Base-by-base conservation (phyloP, 2,113 vertebrate genomes). In the Entosphenus tridentatus region DNA sequence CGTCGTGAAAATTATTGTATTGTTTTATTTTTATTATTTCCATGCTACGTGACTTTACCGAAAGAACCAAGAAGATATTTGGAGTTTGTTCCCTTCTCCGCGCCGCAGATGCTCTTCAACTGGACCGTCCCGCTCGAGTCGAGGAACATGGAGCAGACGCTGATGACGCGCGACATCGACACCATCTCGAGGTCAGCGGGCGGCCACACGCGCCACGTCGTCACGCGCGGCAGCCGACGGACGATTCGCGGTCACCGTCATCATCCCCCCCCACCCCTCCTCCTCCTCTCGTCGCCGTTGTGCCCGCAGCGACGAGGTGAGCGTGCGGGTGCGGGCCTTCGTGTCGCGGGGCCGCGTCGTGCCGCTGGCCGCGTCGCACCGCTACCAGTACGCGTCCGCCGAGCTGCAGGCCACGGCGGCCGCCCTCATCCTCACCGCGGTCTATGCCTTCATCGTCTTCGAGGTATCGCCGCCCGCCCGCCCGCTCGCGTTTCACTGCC, bases 391-490 rank as follows among this genome's bases (percentile, higher is more conserved):
- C 1, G 82, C 84, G 67, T 85, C 70, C 3, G 77, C 86, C 74
- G 90, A 89, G 76, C 81, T 83, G 3, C 93, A 96, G 82, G 93
- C 92, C 76, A 84, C 82, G 62, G 78, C 87, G 2, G 90, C 93
- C 0, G 87, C 84, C 1, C 65, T 85, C 79, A 91, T 96, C 77
- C 83, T 98, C 57, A 72, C 82, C 1, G 90, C 86, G 2, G 92
- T 98, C 75, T 98, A 96, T 1, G 74, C 81, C 67, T 85, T 98
- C 73, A 95, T 98, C 72, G 87, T 96, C 79, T 85, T 95, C 68
- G 91, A 97, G 87, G 92, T 97, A 83, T 13, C 10, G 13, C 13
- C 16, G 13, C 58, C n/a, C n/a, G n/a, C n/a, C n/a, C n/a, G n/a
- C n/a, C n/a, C n/a, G n/a, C n/a, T n/a, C n/a, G n/a, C n/a, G n/a